A percentile compares a stretch with the other conserved stretches of the same genome.
These are phyloP conservation scores for Miichthys miiuy DNA, from an alignment of 2,797 vertebrate genomes.

Conservation along the genomic window DNA sequence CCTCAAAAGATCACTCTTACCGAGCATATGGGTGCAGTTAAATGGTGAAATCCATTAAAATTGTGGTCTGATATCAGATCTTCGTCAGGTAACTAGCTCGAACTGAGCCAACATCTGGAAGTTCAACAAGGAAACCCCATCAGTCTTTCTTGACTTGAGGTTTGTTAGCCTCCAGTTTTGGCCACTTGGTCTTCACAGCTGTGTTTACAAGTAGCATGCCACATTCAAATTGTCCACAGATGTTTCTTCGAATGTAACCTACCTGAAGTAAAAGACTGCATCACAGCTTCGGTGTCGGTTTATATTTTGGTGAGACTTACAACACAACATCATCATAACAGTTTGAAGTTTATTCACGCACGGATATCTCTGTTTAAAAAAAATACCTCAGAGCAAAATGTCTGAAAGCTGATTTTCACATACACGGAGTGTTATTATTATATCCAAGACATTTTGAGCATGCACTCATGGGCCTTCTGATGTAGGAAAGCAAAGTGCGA, in stretches of 20 bases:
- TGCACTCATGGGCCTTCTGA: slow-evolving; percentile 54
- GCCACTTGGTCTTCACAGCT: slow-evolving; percentile 72
- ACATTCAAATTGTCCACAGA: slow-evolving; percentile 75
- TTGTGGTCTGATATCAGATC: slow-evolving; percentile 12
- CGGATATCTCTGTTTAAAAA: slow-evolving; percentile 12
- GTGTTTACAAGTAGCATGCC: slow-evolving; percentile 72
- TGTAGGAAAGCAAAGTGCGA: slow-evolving; percentile 49
- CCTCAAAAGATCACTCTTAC: slow-evolving; percentile 6
- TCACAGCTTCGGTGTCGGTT: slow-evolving; percentile 18
- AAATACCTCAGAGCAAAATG: slow-evolving; percentile 8
- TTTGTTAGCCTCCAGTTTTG: slow-evolving; percentile 61
- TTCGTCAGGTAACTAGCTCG: slow-evolving; percentile 24
- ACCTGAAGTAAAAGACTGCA: slow-evolving; percentile 42
- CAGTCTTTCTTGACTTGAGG: slow-evolving; percentile 45
- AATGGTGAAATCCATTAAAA: slow-evolving; percentile 17
- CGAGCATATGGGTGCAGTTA: slow-evolving; percentile 46
- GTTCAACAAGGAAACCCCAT: slow-evolving; percentile 41
- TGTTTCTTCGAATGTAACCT: slow-evolving; percentile 59
- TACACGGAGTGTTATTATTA: slow-evolving; percentile 37
- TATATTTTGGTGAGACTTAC: slow-evolving; percentile 24
- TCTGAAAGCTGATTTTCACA: background rate
- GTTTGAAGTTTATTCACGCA: background rate
- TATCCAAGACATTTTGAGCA: slow-evolving; percentile 47
- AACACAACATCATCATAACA: background rate
- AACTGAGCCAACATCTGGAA: slow-evolving; percentile 55